phyloP scores from a whole-genome alignment of 2,113 vertebrate genomes.

The Leptodactylus fuscus region DNA sequence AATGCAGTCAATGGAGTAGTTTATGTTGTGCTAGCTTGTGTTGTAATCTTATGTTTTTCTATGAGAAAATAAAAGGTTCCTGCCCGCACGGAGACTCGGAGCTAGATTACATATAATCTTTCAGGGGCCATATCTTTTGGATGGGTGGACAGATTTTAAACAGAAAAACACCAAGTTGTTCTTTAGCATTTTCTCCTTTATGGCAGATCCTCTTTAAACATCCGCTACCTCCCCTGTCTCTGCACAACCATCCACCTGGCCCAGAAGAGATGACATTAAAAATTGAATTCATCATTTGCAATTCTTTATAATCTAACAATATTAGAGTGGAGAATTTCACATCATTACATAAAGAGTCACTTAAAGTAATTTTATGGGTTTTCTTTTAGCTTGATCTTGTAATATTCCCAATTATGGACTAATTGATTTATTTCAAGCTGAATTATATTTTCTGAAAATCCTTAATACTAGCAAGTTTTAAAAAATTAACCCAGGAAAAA shows the following conservation, averaged over 20 bases:
- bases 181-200: too few species aligned
- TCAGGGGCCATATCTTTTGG: too few species aligned
- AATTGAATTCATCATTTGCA: not conserved
- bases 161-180: too few species aligned
- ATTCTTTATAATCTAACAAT: not conserved
- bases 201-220: too few species aligned
- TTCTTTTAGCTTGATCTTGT: not conserved
- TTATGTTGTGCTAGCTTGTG: too few species aligned
- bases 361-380: slow-evolving; percentile 45
- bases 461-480: not conserved
- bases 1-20: too few species aligned
- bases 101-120: too few species aligned
- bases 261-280: not conserved
- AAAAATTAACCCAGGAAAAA: not conserved
- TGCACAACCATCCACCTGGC: not conserved
- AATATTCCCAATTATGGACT: slow-evolving; percentile 1
- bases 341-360: slow-evolving; percentile 36
- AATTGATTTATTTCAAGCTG: slow-evolving; percentile 1
- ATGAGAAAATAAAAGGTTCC: too few species aligned
- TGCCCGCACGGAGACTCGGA: too few species aligned
- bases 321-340: not conserved
- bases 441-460: slow-evolving; percentile 2
- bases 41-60: too few species aligned
- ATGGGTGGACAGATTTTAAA: too few species aligned
- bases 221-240: not conserved